Conservation (phyloP, 2,113 vertebrate species). For the Tachuris rubrigastra region DNA sequence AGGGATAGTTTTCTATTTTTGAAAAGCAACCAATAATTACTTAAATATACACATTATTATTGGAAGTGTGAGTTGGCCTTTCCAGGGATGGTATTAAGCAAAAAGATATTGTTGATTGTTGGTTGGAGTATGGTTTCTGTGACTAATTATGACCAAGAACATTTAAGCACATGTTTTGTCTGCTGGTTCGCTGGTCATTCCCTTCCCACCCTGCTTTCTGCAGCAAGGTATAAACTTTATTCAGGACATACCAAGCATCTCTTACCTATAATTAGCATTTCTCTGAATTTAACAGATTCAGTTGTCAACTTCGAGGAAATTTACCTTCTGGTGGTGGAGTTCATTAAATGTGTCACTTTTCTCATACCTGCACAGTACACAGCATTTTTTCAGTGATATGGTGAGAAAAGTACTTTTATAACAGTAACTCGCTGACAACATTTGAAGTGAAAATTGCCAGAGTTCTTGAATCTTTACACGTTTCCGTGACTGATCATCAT, state of each 20-base stretch:
- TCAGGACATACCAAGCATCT: background rate
- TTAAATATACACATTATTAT: background rate
- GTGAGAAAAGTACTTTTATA: conserved; percentile 77
- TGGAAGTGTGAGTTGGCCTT: background rate
- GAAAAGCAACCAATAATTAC: background rate
- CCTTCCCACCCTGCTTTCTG: background rate
- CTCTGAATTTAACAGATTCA: conserved; percentile 19
- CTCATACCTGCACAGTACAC: conserved; percentile 55
- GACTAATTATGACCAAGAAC: background rate
- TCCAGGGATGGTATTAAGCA: background rate
- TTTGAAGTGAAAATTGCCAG: conserved; percentile 80
- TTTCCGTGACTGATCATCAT: conserved; percentile 79
- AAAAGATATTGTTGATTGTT: background rate
- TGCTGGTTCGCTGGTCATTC: background rate
- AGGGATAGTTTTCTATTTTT: background rate
- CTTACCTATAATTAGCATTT: conserved; percentile 16
- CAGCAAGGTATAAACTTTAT: background rate
- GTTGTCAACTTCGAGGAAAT: conserved; percentile 68
- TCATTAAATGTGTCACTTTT: conserved; percentile 89
- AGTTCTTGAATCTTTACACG: conserved; percentile 81
- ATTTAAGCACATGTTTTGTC: background rate
- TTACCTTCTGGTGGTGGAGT: conserved; percentile 71
- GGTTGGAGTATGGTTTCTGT: background rate
- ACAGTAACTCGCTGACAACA: conserved; percentile 76
- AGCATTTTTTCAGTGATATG: conserved; percentile 44